Evolutionary conservation across 2,888 invertebrate genomes (phyloP).

Genomic region (Eudasyphora cyanicolor): DNA sequence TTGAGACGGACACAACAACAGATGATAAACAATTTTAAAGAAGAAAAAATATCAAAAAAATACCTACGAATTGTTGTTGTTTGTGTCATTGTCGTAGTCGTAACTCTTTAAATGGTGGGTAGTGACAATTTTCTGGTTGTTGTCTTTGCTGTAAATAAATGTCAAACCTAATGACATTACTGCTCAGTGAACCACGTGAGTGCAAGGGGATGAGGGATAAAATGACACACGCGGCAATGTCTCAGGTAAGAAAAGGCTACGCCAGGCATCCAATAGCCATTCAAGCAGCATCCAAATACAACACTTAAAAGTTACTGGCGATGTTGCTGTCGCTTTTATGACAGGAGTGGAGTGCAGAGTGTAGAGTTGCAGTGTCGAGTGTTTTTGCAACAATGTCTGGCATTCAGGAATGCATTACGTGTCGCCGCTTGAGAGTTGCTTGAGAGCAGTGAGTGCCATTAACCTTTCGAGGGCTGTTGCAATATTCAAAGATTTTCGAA

Average conservation of each 20-base stretch:
- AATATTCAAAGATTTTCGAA: too few relatives aligned
- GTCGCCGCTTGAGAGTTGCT: not conserved
- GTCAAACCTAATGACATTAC: conserved; percentile 60
- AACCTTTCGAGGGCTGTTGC: conserved; percentile 2
- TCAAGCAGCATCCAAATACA: conserved; percentile 30
- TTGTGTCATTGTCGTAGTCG: not conserved
- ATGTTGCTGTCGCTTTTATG: not conserved
- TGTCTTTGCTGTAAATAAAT: conserved; percentile 51
- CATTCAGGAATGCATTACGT: conserved; percentile 23
- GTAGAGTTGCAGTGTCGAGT: too few relatives aligned
- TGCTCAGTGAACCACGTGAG: too few relatives aligned
- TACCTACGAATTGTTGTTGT: not conserved
- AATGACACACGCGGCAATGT: conserved; percentile 34
- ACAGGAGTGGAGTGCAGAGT: too few relatives aligned
- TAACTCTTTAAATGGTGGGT: conserved; percentile 52
- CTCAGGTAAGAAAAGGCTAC: conserved; percentile 32
- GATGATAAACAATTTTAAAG: not conserved
- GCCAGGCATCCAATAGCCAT: conserved; percentile 18
- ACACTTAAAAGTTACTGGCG: not conserved
- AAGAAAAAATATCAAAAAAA: not conserved
- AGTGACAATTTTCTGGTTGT: conserved; percentile 18
- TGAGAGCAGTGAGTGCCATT: conserved; percentile 5
- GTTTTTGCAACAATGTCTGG: conserved; percentile 33
- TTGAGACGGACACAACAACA: not conserved
- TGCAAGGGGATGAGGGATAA: too few relatives aligned